phyloP scores from a whole-genome alignment of 2,888 invertebrate genomes.

The Chrysolina haemoptera region DNA sequence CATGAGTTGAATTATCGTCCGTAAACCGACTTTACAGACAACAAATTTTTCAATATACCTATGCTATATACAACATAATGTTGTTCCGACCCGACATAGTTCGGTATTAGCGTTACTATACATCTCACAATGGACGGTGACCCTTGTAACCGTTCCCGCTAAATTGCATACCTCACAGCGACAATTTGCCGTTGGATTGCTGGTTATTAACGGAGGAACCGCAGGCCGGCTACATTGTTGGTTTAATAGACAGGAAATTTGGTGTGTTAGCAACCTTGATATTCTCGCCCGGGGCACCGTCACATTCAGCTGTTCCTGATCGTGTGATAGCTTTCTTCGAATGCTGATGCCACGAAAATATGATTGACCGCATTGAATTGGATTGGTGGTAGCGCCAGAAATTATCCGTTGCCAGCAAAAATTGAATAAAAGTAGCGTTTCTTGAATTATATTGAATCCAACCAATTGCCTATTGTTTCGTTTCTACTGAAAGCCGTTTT shows the following conservation, averaged over 20 bases:
- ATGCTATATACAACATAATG: neutral
- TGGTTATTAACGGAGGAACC: constrained; percentile 50
- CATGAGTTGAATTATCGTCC: no score
- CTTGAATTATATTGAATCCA: neutral
- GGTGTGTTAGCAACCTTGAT: constrained; percentile 47
- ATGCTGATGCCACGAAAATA: constrained; percentile 15
- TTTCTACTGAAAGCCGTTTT: no score
- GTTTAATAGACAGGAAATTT: constrained; percentile 61
- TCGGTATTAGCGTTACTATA: neutral
- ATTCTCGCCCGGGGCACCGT: constrained; percentile 26
- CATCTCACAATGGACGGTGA: constrained; percentile 19
- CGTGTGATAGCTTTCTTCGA: constrained; percentile 22
- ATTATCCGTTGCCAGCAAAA: neutral
- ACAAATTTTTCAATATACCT: no score
- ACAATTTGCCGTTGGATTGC: constrained; percentile 52
- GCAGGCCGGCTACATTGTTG: constrained; percentile 50
- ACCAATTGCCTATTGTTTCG: no score
- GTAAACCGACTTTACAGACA: no score
- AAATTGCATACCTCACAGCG: constrained; percentile 52
- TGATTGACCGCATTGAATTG: neutral
- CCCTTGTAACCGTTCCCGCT: constrained; percentile 24
- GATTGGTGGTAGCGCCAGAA: neutral
- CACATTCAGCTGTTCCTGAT: constrained; percentile 3
- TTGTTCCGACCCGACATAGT: constrained; percentile 23
- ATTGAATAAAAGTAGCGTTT: neutral